Base-by-base conservation (phyloP, 2,113 vertebrate species). In the Forbesichthys papilliferus region DNA sequence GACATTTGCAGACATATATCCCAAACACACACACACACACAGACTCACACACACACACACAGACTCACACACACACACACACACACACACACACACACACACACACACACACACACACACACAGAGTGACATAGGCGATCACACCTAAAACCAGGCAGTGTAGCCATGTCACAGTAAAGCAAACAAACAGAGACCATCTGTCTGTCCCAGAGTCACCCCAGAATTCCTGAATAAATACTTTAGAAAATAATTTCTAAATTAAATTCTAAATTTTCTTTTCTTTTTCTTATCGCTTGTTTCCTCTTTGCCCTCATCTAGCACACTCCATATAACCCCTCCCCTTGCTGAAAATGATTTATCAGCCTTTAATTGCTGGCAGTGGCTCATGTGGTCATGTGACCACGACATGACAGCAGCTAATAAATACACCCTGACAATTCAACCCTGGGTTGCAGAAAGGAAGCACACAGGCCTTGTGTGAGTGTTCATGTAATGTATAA, bases 281-380 rank as follows among this genome's bases (percentile, higher is more conserved):
- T 48, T 20, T 49, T 33, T 72, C 71, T 77, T 84, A 77, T 79
- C 78, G 71, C 74, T 71, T 71, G 61, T 75, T 84, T 84, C 77
- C 74, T 56, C 67, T 68, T 68, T 64, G 13, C 70, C 58, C 10
- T 57, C 9, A 6, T 60, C 74, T 75, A 66, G 6, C 48, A 74
- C 77, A 75, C 80, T 83, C 80, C 81, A 80, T 82, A 75, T 86
- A 78, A 36, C 16, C 48, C 47, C 61, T 68, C 48, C 18, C 66
- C 48, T 84, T 67, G 73, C 84, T 85, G 87, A 86, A 88, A 90
- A 86, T 89, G 88, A 91, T 91, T 90, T 86, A 90, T 90, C 85
- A 87, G 84, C 83, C 80, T 84, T 88, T 88, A 91, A 88, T 91
- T 91, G 89, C 81, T 83, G 87, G 77, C 78, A 82, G 78, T 80